These are phyloP conservation scores for Aphidius gifuensis DNA, from an alignment of 1,140 invertebrate species.

Conservation along the genomic window DNA sequence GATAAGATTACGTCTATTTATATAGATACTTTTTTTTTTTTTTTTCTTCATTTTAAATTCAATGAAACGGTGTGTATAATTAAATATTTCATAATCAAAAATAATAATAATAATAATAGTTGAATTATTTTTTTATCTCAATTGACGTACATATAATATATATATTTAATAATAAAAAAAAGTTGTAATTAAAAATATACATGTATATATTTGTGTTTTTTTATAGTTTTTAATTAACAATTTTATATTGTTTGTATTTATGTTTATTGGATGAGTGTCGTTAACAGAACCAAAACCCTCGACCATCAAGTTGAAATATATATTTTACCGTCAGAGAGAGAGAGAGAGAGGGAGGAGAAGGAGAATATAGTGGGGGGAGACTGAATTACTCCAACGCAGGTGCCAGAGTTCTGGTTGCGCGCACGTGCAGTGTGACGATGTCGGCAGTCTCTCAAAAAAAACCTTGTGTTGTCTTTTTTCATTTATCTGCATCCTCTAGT, in stretches of 20 bases:
- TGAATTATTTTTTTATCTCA: no score
- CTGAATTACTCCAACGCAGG: slow-evolving; percentile 2
- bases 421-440: slow-evolving; percentile 13
- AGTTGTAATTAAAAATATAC: background rate
- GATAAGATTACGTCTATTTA: no score
- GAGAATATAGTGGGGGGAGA: no score
- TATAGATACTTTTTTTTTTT: no score
- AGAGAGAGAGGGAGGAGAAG: slow-evolving; percentile 1
- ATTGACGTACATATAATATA: no score
- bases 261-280: background rate
- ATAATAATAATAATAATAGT: no score
- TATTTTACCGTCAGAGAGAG: background rate
- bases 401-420: slow-evolving; percentile 9
- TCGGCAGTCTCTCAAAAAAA: background rate
- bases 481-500: background rate
- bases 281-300: slow-evolving; percentile 17
- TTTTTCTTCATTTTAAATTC: no score
- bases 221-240: slow-evolving; percentile 8
- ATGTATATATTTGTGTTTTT: slow-evolving; percentile 5
- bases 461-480: background rate
- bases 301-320: slow-evolving; percentile 10
- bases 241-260: slow-evolving; percentile 3
- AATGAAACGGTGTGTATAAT: no score
- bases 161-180: no score
- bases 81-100: no score